Evolutionary conservation across 35 echinoderm and acorn worm genomes (phyloP), one percentile per base, ranked within the genome.

Genomic region (Diadema setosum): DNA sequence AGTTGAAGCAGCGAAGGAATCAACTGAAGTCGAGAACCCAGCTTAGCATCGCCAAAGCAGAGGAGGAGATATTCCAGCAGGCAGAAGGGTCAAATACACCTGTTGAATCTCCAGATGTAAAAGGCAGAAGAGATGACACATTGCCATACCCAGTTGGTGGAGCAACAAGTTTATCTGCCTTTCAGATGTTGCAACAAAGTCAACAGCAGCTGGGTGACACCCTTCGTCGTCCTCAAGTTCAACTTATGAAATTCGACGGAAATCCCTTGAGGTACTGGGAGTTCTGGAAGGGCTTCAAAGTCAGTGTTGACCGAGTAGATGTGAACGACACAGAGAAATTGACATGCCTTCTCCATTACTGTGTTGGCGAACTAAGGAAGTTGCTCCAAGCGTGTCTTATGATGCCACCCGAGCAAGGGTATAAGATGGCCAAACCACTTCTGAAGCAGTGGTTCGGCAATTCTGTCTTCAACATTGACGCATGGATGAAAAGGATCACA

Each of bases 391-490:
- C 39, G 6, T 92, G 84, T 44, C 29, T 29, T 16, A 14, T 80
- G 24, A 92, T 81, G 70, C 45, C 49, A 20, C 70, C 84, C 18
- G 32, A 16, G 14, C 24, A 92, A 39, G 90, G 73, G 2, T 88
- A 92, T 59, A 1, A 1, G 7, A 34, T n/a, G 48, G 65, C 83
- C 9, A 45, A 70, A n/a, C 26, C 27, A 8, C 40, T 87, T 34
- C 46, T 92, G 25, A 87, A 87, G 49, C 74, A 88, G 41, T 5
- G 90, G 33, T 87, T 88, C 23, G 90, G 90, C 17, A 73, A 82
- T 24, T n/a, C 48, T 17, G 18, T 63, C 43, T 45, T 58, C 25
- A 76, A 87, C 45, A 32, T 52, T 17, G 84, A 92, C 32, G 84
- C 90, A 17, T 92, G 90, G 84, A 26, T 87, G 5, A 48, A 42